These are phyloP conservation scores for Coregonus suidteri DNA, from an alignment of 2,797 vertebrate genomes.

Conservation along the genomic window DNA sequence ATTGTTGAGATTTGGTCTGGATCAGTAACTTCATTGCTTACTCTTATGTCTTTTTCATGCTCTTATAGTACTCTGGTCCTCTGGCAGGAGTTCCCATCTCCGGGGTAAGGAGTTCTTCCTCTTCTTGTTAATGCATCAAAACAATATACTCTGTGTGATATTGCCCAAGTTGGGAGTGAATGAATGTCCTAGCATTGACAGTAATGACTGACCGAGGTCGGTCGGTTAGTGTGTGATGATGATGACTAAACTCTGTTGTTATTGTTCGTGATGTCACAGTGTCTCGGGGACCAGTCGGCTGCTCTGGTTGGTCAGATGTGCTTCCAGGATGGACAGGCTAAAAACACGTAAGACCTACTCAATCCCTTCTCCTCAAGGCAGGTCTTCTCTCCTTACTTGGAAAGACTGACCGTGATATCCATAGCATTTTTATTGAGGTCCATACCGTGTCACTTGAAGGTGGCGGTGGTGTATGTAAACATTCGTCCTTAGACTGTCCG, in stretches of 20 bases:
- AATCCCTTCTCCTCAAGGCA: not conserved
- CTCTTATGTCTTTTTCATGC: not conserved
- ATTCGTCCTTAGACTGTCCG: not conserved
- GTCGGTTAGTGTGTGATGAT: not conserved
- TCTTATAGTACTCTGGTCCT: constrained; percentile 79
- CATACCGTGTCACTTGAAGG: too few relatives aligned
- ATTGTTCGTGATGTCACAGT: not conserved
- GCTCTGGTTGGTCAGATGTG: constrained; percentile 95
- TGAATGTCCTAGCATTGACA: not conserved
- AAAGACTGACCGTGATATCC: too few relatives aligned
- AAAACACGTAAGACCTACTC: constrained; percentile 87
- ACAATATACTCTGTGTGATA: not conserved
- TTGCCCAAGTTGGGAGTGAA: not conserved
- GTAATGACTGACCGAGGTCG: not conserved
- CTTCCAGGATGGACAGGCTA: constrained; percentile 88
- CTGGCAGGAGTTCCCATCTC: constrained; percentile 90
- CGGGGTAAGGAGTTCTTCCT: constrained; percentile 80
- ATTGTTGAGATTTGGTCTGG: too few relatives aligned
- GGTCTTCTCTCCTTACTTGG: not conserved
- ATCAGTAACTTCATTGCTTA: not conserved
- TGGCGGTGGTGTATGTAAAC: not conserved
- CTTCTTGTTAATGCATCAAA: not conserved
- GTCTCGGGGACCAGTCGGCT: constrained; percentile 90
- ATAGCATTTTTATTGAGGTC: too few relatives aligned
- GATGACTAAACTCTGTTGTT: not conserved